Evolutionary conservation across 2,888 invertebrate species (phyloP).

Genomic region (Oligia strigilis): DNA sequence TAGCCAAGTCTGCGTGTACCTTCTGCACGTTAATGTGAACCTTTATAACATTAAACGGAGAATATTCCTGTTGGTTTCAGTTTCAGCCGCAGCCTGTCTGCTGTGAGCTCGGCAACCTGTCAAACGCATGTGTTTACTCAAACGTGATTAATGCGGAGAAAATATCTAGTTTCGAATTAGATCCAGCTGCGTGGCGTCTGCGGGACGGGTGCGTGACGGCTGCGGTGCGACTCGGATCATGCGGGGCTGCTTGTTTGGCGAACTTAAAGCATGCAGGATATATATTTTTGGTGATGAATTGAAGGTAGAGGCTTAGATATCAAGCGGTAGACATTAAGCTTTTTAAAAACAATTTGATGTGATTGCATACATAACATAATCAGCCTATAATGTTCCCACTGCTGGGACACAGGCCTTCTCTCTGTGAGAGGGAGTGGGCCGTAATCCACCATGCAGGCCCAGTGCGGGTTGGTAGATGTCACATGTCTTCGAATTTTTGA

Average conservation of each 20-base stretch:
- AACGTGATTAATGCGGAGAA: slow-evolving; percentile 54
- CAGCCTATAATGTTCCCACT: too few species aligned
- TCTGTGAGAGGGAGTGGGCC: too few species aligned
- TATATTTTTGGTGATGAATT: not conserved
- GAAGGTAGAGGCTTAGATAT: not conserved
- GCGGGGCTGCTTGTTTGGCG: not conserved
- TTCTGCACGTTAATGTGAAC: slow-evolving; percentile 21
- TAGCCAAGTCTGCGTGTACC: not conserved
- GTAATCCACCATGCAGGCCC: too few species aligned
- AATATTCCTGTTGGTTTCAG: slow-evolving; percentile 38
- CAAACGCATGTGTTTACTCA: slow-evolving; percentile 59
- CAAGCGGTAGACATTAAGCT: not conserved
- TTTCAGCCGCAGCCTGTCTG: slow-evolving; percentile 35
- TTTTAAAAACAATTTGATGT: not conserved
- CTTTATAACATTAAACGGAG: not conserved
- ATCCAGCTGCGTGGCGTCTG: slow-evolving; percentile 14
- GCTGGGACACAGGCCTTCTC: too few species aligned
- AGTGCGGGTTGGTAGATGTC: too few species aligned
- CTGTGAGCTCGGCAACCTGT: slow-evolving; percentile 41
- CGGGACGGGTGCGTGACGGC: not conserved
- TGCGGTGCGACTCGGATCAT: not conserved
- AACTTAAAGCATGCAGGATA: not conserved
- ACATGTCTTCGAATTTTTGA: too few species aligned
- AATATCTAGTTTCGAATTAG: slow-evolving; percentile 41
- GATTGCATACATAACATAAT: not conserved